Evolutionary conservation across 2,888 invertebrate genomes (phyloP).

Genomic region (Phalangium opilio): DNA sequence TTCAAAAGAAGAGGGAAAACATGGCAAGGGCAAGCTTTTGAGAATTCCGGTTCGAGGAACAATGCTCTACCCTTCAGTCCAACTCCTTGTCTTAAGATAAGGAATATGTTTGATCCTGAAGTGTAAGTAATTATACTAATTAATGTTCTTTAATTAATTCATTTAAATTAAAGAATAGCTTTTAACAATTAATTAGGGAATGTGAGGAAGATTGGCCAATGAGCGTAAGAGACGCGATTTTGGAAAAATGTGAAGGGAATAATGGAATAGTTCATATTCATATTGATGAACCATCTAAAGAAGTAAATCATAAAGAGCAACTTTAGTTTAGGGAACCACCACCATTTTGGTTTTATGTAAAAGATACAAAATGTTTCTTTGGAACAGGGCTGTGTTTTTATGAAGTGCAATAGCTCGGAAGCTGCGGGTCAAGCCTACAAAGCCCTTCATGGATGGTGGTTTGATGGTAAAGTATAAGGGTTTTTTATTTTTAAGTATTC

Average conservation of each 20-base stretch:
- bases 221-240: conserved; percentile 68
- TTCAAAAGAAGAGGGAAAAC: conserved; percentile 38
- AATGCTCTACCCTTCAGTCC: conserved; percentile 60
- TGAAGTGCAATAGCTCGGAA: conserved; percentile 63
- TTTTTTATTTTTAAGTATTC: too few relatives aligned
- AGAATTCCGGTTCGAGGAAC: conserved; percentile 60
- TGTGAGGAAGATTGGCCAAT: conserved; percentile 42
- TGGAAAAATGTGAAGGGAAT: conserved; percentile 63
- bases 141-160: not conserved
- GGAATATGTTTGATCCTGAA: conserved; percentile 82
- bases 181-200: conserved; percentile 35
- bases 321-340: too few relatives aligned
- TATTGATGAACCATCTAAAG: conserved; percentile 56
- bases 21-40: conserved; percentile 90
- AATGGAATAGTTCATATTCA: conserved; percentile 75
- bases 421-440: conserved; percentile 80
- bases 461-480: conserved; percentile 46
- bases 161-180: not conserved
- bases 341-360: too few relatives aligned
- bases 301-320: too few relatives aligned
- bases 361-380: too few relatives aligned
- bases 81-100: conserved; percentile 75
- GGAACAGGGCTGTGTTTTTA: conserved; percentile 56
- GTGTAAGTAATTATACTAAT: conserved; percentile 31
- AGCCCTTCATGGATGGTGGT: conserved; percentile 92